Base-by-base conservation (phyloP, 2,113 vertebrate genomes). In the Myanophis thanlyinensis region DNA sequence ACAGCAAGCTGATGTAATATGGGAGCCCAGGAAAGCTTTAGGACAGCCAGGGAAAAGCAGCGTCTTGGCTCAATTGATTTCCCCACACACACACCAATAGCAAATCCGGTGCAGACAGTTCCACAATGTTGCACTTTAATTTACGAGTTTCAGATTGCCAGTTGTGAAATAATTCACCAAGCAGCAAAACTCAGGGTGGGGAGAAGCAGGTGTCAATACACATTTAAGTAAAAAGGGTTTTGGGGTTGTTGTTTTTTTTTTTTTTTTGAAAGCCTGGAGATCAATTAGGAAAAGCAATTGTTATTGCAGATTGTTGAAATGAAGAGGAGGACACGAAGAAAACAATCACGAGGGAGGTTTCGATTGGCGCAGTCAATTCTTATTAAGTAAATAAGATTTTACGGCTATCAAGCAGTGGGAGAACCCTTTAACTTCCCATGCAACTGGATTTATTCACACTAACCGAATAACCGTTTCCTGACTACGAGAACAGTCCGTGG, bases 191-290 rank as follows among this genome's bases (percentile, higher is more conserved):
- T 56, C 92, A 93, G 95, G 97, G 35, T 0, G 2, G 67, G 6
- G 67, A 20, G 18, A 40, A 80, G 67, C 35, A 80, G 35, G 35
- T 80, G 97, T 98, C 98, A 98, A 98, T 98, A 97, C 40, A 97
- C 87, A 96, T 97, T 98, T 98, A 98, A 98, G 97, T 97, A 97
- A 96, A 98, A 97, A 97, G 97, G 97, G 95, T 97, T 97, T 56
- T 25, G 53, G 49, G 49, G n/a, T n/a, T n/a, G n/a, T n/a, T n/a
- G n/a, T 54, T 62, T 30, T 1, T 27, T 11, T 62, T 62, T 4
- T 12, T 1, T 67, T 67, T 95, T 95, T 0, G 90, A 97, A 94
- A 94, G 95, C 96, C 95, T 95, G 27, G 94, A 96, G 97, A 95
- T 96, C 96, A 96, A 94, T 97, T 94, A 93, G 96, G 94, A 97